These are phyloP conservation scores for Gambusia affinis DNA, from an alignment of 2,113 vertebrate species.

Conservation along the genomic window DNA sequence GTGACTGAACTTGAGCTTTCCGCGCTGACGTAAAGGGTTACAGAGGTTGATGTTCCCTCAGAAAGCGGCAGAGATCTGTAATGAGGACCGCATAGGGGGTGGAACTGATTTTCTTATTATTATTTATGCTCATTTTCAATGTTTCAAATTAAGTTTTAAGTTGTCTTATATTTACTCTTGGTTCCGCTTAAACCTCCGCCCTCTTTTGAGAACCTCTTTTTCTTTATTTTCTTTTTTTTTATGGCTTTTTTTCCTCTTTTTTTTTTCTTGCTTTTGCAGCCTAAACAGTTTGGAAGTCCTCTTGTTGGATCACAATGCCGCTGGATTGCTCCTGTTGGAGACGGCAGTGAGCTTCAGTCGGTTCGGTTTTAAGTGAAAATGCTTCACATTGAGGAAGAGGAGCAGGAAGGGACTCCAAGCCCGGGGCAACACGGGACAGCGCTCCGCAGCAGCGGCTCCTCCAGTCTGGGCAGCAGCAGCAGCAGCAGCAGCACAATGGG, in stretches of 20 bases:
- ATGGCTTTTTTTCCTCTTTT: background rate
- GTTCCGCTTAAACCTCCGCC: slow-evolving; percentile 38
- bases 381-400: slow-evolving; percentile 50
- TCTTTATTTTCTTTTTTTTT: background rate
- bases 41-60: slow-evolving; percentile 39
- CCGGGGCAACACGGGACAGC: slow-evolving; percentile 36
- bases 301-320: slow-evolving; percentile 19
- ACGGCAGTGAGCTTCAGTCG: slow-evolving; percentile 23
- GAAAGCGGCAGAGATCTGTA: slow-evolving; percentile 32
- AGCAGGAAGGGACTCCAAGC: slow-evolving; percentile 20
- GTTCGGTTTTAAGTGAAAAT: slow-evolving; percentile 15
- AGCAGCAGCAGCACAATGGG: slow-evolving; percentile 30
- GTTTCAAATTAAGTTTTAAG: background rate
- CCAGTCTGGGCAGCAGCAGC: slow-evolving; percentile 23
- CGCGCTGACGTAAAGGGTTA: slow-evolving; percentile 57
- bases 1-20: slow-evolving; percentile 43
- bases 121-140: background rate
- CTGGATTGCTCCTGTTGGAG: background rate
- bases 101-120: background rate
- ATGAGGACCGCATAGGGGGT: slow-evolving; percentile 27
- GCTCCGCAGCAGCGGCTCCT: slow-evolving; percentile 27
- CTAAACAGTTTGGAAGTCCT: slow-evolving; percentile 2
- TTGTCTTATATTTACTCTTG: background rate
- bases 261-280: background rate
- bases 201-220: slow-evolving; percentile 8